Evolutionary conservation across 2,888 invertebrate species (phyloP), one percentile per base, ranked within the genome.

Genomic region (Liopterus haemorrhoidalis): DNA sequence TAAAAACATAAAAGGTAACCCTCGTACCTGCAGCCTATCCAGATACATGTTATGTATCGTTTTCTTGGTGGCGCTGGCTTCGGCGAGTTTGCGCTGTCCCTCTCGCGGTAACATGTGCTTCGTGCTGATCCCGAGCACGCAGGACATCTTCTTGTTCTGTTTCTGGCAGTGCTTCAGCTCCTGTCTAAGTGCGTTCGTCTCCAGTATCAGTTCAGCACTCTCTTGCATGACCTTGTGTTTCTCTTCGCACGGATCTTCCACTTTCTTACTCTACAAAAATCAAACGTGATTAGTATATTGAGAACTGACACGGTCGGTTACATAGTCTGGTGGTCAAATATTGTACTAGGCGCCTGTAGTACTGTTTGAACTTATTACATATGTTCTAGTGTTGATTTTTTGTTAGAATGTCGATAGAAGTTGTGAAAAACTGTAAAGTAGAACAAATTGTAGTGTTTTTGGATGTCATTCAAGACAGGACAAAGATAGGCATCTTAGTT

Each of bases 181-280:
- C 18, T 74, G 74, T 21, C 88, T 75, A 28, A 91, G 63, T 44
- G 74, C 75, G 60, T 90, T 89, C 15, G 90, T 78, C 65, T 92
- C 91, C 2, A 78, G 73, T 21, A 91, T 71, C 3, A 93, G 70
- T 0, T 76, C 68, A 22, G 85, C 78, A 64, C 92, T 92, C 59
- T 93, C 89, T 61, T 79, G 70, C 14, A 73, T 63, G 37, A 69
- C 62, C 33, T 64, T 58, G 4, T 66, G 52, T 66, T 70, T 70
- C 60, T 66, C 64, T 48, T 56, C 61, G 57, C 58, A 66, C 16
- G 61, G 55, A 25, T 49, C 41, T 9, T 39, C 32, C 8, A 19
- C 25, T 38, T 42, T 47, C 6, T 30, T 30, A 20, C 39, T 30
- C 32, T 42, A 45, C 2, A 28, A 18, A 32, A 12, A 15, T 16